Percentiles rank a stretch among this genome's conserved stretches.
Evolutionary conservation across 1,140 invertebrate species (phyloP).

Genomic region (Araneus ventricosus): DNA sequence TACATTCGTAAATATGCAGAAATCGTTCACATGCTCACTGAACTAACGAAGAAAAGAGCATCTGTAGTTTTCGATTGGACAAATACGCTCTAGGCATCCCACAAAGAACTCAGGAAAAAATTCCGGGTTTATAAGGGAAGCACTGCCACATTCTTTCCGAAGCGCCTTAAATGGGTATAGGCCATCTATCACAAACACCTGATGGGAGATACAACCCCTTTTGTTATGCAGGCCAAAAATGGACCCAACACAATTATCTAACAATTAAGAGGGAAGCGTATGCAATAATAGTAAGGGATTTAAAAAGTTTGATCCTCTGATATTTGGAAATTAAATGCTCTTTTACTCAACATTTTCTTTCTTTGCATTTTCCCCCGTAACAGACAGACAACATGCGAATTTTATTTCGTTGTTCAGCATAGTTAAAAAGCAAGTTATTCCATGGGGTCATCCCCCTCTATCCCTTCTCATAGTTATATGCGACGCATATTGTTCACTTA

Average conservation of each 20-base stretch:
- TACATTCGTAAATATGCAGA: not conserved
- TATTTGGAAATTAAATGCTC: too few species aligned
- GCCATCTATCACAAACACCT: not conserved
- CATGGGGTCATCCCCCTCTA: too few species aligned
- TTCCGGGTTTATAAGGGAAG: not conserved
- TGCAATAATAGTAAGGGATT: too few species aligned
- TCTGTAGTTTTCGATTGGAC: not conserved
- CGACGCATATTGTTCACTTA: too few species aligned
- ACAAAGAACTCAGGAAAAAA: not conserved
- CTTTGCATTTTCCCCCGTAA: too few species aligned
- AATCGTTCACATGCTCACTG: not conserved
- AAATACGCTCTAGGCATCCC: not conserved
- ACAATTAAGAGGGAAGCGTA: too few species aligned
- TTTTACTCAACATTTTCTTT: too few species aligned
- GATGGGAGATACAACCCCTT: not conserved
- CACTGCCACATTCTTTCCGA: not conserved
- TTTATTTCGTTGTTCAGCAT: too few species aligned
- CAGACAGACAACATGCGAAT: too few species aligned
- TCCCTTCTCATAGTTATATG: too few species aligned
- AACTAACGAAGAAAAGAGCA: not conserved
- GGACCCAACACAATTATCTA: slow-evolving; percentile 73
- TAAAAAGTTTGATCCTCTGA: too few species aligned
- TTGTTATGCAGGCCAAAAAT: slow-evolving; percentile 69
- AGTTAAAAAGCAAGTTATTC: too few species aligned
- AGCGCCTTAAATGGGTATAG: not conserved